A percentile compares a stretch with the other conserved stretches of the same genome.
Evolutionary conservation across 2,888 invertebrate species (phyloP).

Genomic region (Polietes domitor): DNA sequence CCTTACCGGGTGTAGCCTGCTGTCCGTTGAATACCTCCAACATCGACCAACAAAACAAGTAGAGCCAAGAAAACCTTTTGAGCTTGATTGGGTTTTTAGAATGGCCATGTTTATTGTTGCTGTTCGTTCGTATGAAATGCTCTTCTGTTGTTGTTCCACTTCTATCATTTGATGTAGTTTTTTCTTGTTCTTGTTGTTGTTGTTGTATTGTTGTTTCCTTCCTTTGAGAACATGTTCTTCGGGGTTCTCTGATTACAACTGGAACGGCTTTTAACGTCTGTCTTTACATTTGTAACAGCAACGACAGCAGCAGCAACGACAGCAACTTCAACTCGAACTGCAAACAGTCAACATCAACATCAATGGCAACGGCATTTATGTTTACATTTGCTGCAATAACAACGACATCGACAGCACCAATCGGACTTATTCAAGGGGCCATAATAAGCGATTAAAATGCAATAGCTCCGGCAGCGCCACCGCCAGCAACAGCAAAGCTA

Average conservation of each 20-base stretch:
- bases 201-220: conserved; percentile 30
- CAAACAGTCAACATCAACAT: conserved; percentile 28
- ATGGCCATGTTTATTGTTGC: conserved; percentile 56
- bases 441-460: conserved; percentile 35
- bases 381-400: conserved; percentile 51
- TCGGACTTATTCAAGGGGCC: not conserved
- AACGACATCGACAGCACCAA: conserved; percentile 8
- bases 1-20: not conserved
- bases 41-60: conserved; percentile 13
- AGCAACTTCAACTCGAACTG: no score
- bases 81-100: conserved; percentile 65
- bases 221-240: conserved; percentile 34
- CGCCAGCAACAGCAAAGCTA: conserved; percentile 1
- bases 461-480: not conserved
- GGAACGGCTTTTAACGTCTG: conserved; percentile 26
- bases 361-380: conserved; percentile 50
- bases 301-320: not conserved
- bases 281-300: conserved; percentile 36
- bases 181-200: conserved; percentile 11
- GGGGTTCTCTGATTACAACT: conserved; percentile 31
- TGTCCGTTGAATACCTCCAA: not conserved
- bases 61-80: conserved; percentile 55
- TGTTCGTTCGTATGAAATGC: conserved; percentile 7
- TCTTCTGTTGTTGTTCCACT: conserved; percentile 38
- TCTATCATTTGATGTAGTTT: conserved; percentile 12